Conservation (phyloP, 2,888 invertebrate genomes). For the Melanotus villosus region DNA sequence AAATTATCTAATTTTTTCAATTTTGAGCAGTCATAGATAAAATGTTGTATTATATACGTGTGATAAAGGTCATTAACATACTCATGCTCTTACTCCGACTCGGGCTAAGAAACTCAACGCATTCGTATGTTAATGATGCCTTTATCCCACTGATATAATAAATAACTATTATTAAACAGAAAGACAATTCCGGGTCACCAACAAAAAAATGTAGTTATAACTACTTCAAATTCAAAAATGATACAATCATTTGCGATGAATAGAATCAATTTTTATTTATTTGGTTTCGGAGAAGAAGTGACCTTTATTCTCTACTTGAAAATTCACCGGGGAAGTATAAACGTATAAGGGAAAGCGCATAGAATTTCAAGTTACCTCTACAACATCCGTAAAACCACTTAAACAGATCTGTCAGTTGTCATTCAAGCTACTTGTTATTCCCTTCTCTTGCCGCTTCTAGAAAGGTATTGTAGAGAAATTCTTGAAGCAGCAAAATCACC, state of each 20-base stretch:
- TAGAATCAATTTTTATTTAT: neutral
- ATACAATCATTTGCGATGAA: neutral
- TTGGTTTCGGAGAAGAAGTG: neutral
- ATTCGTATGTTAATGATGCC: no score
- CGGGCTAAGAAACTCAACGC: no score
- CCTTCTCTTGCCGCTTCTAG: conserved; percentile 12
- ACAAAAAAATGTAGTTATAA: no score
- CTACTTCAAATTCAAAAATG: no score
- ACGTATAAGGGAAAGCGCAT: conserved; percentile 15
- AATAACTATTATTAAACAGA: no score
- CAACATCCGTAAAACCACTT: conserved; percentile 22
- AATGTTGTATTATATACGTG: no score
- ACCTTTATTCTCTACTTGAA: conserved; percentile 3
- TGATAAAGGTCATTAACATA: no score
- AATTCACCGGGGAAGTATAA: conserved; percentile 15
- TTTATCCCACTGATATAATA: no score
- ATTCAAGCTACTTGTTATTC: conserved; percentile 33
- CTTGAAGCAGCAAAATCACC: conserved; percentile 29
- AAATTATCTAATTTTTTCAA: no score
- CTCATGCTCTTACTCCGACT: no score
- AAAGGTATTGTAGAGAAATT: conserved; percentile 28
- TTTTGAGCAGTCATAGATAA: no score
- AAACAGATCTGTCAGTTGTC: conserved; percentile 41
- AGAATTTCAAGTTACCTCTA: neutral
- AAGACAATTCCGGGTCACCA: no score